These are phyloP conservation scores for Micrasema minimum DNA, from an alignment of 1,140 invertebrate species.

Conservation along the genomic window DNA sequence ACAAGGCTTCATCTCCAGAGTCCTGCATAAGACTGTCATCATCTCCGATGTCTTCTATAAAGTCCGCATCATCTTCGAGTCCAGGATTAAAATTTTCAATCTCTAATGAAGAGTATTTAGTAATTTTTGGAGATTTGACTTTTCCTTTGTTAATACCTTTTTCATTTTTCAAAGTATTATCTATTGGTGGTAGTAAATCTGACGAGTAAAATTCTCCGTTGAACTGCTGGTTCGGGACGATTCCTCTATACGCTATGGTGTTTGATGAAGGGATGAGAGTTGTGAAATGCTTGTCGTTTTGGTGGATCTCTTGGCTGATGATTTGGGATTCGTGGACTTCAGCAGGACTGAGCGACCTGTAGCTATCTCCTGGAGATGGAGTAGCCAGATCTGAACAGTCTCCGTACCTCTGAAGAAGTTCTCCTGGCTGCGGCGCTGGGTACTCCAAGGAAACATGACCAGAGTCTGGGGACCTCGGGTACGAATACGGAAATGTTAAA, in stretches of 20 bases:
- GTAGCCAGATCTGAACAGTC: slow-evolving; percentile 51
- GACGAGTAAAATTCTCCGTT: slow-evolving; percentile 43
- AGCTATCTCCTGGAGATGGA: slow-evolving; percentile 50
- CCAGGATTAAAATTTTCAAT: slow-evolving; percentile 24
- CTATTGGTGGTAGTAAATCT: slow-evolving; percentile 30
- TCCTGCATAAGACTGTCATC: slow-evolving; percentile 62
- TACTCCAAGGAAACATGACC: slow-evolving; percentile 63
- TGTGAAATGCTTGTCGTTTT: slow-evolving; percentile 48
- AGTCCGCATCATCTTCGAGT: slow-evolving; percentile 44
- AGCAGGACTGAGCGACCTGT: slow-evolving; percentile 49
- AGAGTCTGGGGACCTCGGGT: slow-evolving; percentile 65
- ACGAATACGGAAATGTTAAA: slow-evolving; percentile 57
- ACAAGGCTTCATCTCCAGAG: slow-evolving; percentile 59
- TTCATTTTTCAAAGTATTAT: slow-evolving; percentile 27
- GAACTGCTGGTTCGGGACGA: slow-evolving; percentile 42
- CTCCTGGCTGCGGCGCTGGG: slow-evolving; percentile 60
- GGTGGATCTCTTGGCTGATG: slow-evolving; percentile 21
- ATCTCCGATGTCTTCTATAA: slow-evolving; percentile 53
- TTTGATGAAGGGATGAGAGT: slow-evolving; percentile 55
- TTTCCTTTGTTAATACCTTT: slow-evolving; percentile 42
- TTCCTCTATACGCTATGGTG: slow-evolving; percentile 64
- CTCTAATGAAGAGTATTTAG: slow-evolving; percentile 29
- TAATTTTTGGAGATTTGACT: slow-evolving; percentile 42
- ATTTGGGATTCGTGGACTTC: slow-evolving; percentile 35
- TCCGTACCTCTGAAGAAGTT: slow-evolving; percentile 58